Percentiles rank a stretch among this genome's conserved stretches.
Conservation (phyloP, 2,888 invertebrate genomes). For the Rhyacophila evoluta region DNA sequence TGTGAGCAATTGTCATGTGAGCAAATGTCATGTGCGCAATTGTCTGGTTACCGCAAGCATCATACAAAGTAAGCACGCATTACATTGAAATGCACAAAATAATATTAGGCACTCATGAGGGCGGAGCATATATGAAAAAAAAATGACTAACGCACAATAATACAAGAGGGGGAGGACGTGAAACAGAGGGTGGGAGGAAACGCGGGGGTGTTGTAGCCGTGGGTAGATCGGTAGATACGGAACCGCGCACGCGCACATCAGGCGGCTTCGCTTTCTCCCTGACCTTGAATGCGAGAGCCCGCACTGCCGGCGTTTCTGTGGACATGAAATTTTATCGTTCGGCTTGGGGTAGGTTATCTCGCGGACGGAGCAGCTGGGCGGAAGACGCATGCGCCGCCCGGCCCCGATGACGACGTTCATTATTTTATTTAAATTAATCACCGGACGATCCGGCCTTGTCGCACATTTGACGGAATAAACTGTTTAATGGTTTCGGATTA, state of each 20-base stretch:
- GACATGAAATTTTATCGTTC: slow-evolving; percentile 6
- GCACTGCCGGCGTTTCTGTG: background rate
- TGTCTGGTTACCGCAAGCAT: too few species aligned
- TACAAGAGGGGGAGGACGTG: background rate
- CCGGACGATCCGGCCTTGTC: too few species aligned
- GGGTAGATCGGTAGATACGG: slow-evolving; percentile 62
- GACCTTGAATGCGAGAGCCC: slow-evolving; percentile 46
- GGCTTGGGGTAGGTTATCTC: slow-evolving; percentile 52
- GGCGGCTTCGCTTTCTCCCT: slow-evolving; percentile 60
- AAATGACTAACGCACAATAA: background rate
- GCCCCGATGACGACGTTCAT: too few species aligned
- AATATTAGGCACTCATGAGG: background rate
- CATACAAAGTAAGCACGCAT: background rate
- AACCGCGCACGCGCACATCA: slow-evolving; percentile 63
- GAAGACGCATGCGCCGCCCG: slow-evolving; percentile 62
- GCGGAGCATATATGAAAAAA: background rate
- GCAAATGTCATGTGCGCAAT: too few species aligned
- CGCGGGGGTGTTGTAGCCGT: slow-evolving; percentile 16
- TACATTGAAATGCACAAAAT: background rate
- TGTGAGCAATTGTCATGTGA: too few species aligned
- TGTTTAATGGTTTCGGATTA: too few species aligned
- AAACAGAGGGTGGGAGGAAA: background rate
- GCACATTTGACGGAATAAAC: too few species aligned
- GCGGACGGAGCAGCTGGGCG: slow-evolving; percentile 59
- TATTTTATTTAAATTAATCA: too few species aligned